phyloP scores from a whole-genome alignment of 2,113 vertebrate species.

The Vulpes vulpes region DNA sequence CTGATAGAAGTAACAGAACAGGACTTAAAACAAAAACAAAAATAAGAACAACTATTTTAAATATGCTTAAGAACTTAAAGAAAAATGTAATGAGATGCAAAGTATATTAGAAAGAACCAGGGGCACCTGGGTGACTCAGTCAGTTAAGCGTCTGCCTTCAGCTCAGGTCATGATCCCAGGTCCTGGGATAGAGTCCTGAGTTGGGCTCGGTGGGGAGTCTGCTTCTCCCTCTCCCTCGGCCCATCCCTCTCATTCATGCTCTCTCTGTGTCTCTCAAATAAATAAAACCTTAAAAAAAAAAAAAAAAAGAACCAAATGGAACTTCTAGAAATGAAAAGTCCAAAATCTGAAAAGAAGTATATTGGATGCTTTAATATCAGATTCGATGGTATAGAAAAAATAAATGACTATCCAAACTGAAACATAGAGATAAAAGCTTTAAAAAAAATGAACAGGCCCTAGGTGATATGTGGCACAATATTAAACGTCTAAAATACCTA shows the following conservation, averaged over 20 bases:
- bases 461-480: background rate
- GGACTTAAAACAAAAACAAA: background rate
- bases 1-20: background rate
- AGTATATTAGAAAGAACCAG: background rate
- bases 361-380: background rate
- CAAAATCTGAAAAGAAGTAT: background rate
- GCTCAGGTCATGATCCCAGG: background rate
- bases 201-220: background rate
- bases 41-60: background rate
- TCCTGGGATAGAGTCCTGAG: too few relatives aligned
- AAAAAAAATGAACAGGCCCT: background rate
- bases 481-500: background rate
- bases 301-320: background rate
- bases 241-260: background rate
- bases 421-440: background rate
- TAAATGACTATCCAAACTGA: background rate
- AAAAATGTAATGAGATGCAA: background rate
- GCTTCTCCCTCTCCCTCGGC: background rate
- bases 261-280: background rate
- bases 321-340: background rate
- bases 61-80: background rate
- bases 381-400: background rate
- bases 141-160: background rate
- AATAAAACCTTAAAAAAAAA: background rate
- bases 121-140: background rate